These are phyloP conservation scores for Thysanoteuthis rhombus DNA, from an alignment of 2,888 invertebrate genomes.

Conservation along the genomic window DNA sequence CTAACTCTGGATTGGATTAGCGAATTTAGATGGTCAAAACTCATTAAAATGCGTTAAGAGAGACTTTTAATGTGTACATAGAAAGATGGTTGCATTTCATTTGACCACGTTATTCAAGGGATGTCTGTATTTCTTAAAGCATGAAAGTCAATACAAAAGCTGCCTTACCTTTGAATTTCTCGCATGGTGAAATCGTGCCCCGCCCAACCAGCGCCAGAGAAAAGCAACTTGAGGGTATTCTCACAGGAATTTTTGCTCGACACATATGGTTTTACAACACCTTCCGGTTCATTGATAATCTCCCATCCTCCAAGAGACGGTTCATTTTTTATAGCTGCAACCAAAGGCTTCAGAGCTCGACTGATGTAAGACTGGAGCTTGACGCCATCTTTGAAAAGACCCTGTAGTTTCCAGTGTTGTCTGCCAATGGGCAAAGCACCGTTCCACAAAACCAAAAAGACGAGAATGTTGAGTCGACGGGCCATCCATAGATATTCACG, in stretches of 20 bases:
- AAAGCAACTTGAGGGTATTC: slow-evolving; percentile 47
- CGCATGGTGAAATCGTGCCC: slow-evolving; percentile 24
- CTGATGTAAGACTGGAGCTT: slow-evolving; percentile 47
- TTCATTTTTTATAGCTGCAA: slow-evolving; percentile 41
- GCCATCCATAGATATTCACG: slow-evolving; percentile 42
- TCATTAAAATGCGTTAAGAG: too few relatives aligned
- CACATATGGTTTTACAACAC: slow-evolving; percentile 38
- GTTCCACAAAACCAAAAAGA: slow-evolving; percentile 46
- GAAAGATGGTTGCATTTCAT: too few relatives aligned
- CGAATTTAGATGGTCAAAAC: too few relatives aligned
- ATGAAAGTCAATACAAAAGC: too few relatives aligned
- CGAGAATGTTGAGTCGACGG: slow-evolving; percentile 41
- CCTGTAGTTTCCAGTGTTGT: slow-evolving; percentile 37
- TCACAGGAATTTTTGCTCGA: slow-evolving; percentile 1
- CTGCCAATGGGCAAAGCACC: slow-evolving; percentile 38
- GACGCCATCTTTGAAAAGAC: slow-evolving; percentile 41
- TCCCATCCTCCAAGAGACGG: slow-evolving; percentile 47
- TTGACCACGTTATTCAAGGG: too few relatives aligned
- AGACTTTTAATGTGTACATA: too few relatives aligned
- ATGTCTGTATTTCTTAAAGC: too few relatives aligned
- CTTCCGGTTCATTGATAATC: slow-evolving; percentile 51
- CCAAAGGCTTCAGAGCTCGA: slow-evolving; percentile 44
- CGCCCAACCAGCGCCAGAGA: slow-evolving; percentile 58
- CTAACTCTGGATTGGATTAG: too few relatives aligned
- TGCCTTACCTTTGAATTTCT: neutral